Evolutionary conservation across 1,140 invertebrate genomes (phyloP), one percentile per base, ranked within the genome.

Genomic region (Drosophila santomea): DNA sequence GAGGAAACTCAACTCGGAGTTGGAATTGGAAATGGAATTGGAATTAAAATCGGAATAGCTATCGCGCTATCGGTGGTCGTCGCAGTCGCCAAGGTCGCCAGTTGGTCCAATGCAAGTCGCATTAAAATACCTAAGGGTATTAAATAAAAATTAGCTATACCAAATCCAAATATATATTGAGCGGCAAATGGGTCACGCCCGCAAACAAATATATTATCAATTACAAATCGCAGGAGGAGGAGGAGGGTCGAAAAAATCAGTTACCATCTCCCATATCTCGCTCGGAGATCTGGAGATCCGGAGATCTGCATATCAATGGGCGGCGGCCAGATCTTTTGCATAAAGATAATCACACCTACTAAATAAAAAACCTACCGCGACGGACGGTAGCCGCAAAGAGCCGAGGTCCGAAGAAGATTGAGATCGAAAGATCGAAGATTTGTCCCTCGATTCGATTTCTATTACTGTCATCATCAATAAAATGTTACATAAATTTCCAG

Each of bases 321-420:
- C n/a, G 35, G 63, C 52, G 47, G 44, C 36, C 45, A 64, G 77
- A 88, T 78, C 83, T 88, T 86, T 86, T 25, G 82, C 82, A 86
- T 86, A 82, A 86, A 88, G 76, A 83, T 88, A 88, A 88, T 88
- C 84, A 89, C 84, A 88, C 84, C 84, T 88, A 88, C 84, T 88
- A 88, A 88, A 88, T 84, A 88, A 86, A 88, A 86, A 67, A 73
- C 64, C 51, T 8, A 32, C 59, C 47, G 14, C 39, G 41, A 59
- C 36, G 41, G 69, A 61, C 62, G 60, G 74, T 63, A 78, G 75
- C 45, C 50, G 56, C 14, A n/a, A 14, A 48, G 48, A 38, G 3
- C 35, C 35, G 36, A 62, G 23, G 32, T 45, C 35, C 38, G 23
- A 17, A 51, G 48, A 15, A 54, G 48, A 56, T 36, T 64, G 60